Percentiles rank a stretch among this genome's conserved stretches.
phyloP scores from a whole-genome alignment of 1,140 invertebrate species.

The Lordiphosa stackelbergi region DNA sequence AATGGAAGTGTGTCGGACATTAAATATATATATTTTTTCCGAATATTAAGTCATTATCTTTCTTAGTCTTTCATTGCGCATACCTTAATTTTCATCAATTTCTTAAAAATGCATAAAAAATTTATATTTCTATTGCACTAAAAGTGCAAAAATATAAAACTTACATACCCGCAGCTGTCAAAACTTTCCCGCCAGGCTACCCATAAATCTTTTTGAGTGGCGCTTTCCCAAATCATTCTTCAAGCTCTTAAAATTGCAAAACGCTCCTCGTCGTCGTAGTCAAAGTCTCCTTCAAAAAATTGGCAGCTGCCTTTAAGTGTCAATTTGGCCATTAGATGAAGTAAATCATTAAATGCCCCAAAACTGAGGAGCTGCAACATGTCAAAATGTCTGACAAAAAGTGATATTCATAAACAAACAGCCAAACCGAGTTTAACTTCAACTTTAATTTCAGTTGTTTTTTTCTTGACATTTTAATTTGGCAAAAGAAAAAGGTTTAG shows the following conservation, averaged over 20 bases:
- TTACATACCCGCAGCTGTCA: background rate
- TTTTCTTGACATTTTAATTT: conserved; percentile 63
- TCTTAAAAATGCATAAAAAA: too few species aligned
- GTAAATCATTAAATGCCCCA: conserved; percentile 29
- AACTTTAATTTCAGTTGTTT: conserved; percentile 8
- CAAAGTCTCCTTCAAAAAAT: conserved; percentile 17
- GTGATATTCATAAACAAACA: conserved; percentile 42
- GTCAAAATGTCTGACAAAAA: conserved; percentile 33
- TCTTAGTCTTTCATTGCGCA: too few species aligned
- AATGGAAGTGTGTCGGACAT: too few species aligned
- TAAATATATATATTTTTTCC: too few species aligned
- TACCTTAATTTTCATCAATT: too few species aligned
- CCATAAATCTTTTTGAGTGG: conserved; percentile 41
- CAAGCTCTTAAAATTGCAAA: conserved; percentile 11
- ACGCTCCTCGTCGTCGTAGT: background rate
- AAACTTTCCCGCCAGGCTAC: conserved; percentile 26
- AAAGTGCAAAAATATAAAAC: conserved; percentile 7
- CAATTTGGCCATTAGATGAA: conserved; percentile 36
- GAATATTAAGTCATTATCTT: too few species aligned
- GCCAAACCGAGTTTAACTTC: conserved; percentile 3
- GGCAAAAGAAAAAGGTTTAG: conserved; percentile 7
- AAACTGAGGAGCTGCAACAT: conserved; percentile 13
- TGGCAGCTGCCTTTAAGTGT: conserved; percentile 46
- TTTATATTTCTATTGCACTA: background rate
- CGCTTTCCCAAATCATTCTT: conserved; percentile 58